Percentiles rank a stretch among this genome's conserved stretches.
Conservation (phyloP, 2,113 vertebrate genomes). For the Petaurus breviceps region DNA sequence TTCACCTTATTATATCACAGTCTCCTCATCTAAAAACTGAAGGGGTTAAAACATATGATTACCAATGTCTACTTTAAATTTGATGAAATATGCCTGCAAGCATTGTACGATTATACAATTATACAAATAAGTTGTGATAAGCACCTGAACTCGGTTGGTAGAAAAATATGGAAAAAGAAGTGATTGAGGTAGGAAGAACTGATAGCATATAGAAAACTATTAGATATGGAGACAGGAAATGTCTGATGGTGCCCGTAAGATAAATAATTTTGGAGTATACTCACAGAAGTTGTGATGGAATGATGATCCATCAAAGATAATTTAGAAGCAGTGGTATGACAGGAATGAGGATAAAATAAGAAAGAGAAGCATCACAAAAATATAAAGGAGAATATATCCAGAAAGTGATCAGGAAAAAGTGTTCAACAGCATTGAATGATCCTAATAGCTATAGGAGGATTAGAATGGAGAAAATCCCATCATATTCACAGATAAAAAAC, state of each 20-base stretch:
- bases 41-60: not conserved
- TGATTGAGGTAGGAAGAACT: not conserved
- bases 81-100: not conserved
- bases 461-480: not conserved
- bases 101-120: not conserved
- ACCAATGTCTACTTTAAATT: not conserved
- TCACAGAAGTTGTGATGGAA: not conserved
- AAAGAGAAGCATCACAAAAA: not conserved
- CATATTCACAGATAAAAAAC: not conserved
- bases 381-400: not conserved
- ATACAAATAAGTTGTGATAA: not conserved
- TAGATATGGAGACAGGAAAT: not conserved
- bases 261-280: constrained; percentile 1
- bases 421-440: not conserved
- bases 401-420: not conserved
- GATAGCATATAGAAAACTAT: not conserved
- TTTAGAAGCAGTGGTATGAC: not conserved
- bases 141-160: not conserved
- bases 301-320: not conserved
- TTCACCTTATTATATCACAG: constrained; percentile 19
- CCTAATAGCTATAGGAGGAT: not conserved
- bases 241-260: not conserved
- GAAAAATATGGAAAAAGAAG: not conserved
- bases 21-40: not conserved
- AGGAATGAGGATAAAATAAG: not conserved